Evolutionary conservation across 2,888 invertebrate genomes (phyloP).

Genomic region (Stomorhina lunata): DNA sequence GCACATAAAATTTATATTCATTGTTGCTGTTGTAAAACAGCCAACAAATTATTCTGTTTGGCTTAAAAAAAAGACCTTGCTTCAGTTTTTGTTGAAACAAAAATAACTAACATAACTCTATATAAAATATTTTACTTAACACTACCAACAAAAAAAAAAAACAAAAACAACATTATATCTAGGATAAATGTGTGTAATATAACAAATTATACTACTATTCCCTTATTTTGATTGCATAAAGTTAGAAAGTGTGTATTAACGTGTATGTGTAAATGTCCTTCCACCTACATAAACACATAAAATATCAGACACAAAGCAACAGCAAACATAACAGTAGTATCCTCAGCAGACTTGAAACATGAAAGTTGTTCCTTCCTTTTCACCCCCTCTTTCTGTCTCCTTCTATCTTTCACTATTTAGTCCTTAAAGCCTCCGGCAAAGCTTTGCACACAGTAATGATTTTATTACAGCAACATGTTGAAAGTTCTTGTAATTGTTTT

Average conservation of each 20-base stretch:
- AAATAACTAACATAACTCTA: slow-evolving; percentile 12
- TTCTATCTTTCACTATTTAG: too few relatives aligned
- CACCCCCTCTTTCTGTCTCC: not conserved
- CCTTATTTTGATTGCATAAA: slow-evolving; percentile 30
- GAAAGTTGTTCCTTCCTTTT: slow-evolving; percentile 22
- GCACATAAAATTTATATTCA: slow-evolving; percentile 61
- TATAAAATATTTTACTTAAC: slow-evolving; percentile 6
- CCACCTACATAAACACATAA: not conserved
- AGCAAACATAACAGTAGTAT: slow-evolving; percentile 9
- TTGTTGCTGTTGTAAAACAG: slow-evolving; percentile 45
- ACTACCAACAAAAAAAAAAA: not conserved
- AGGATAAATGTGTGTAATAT: too few relatives aligned
- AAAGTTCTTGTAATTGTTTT: slow-evolving; percentile 47
- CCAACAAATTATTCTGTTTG: slow-evolving; percentile 25
- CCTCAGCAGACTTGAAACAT: slow-evolving; percentile 18
- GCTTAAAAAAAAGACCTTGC: slow-evolving; percentile 3
- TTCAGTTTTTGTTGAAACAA: slow-evolving; percentile 1
- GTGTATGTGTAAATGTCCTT: not conserved
- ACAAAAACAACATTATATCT: not conserved
- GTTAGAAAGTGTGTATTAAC: not conserved
- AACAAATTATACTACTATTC: slow-evolving; percentile 45
- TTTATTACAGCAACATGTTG: slow-evolving; percentile 66
- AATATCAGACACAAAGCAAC: slow-evolving; percentile 7
- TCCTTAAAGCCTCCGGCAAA: slow-evolving; percentile 37
- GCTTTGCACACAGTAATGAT: slow-evolving; percentile 61